phyloP scores from a whole-genome alignment of 2,888 invertebrate genomes.

The Microctonus aethiopoides region DNA sequence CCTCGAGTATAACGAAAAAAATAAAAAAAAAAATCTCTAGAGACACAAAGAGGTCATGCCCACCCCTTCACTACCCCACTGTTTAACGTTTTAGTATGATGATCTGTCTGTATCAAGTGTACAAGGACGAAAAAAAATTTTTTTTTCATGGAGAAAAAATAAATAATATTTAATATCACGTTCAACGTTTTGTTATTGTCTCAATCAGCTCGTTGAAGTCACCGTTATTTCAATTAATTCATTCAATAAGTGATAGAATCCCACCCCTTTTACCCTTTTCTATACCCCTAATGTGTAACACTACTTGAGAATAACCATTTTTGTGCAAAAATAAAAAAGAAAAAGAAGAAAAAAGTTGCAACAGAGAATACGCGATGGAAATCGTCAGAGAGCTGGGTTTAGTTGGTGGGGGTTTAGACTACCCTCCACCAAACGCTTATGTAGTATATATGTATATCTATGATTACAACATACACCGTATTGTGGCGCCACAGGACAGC shows the following conservation, averaged over 20 bases:
- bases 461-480: neutral
- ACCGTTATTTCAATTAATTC: slow-evolving; percentile 66
- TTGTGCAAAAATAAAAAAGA: neutral
- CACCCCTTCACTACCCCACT: slow-evolving; percentile 25
- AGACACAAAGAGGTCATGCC: slow-evolving; percentile 1
- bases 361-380: neutral
- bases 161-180: too few species aligned
- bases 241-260: slow-evolving; percentile 24
- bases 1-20: neutral
- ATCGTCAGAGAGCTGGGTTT: neutral
- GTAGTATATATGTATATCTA: neutral
- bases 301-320: too few species aligned
- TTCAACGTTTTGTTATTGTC: slow-evolving; percentile 54
- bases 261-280: too few species aligned
- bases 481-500: neutral
- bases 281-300: too few species aligned
- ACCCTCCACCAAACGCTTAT: neutral
- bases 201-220: slow-evolving; percentile 67
- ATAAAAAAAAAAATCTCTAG: slow-evolving; percentile 13
- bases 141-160: too few species aligned
- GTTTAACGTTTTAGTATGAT: slow-evolving; percentile 20
- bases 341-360: neutral
- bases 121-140: neutral
- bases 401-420: neutral
- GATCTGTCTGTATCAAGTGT: slow-evolving; percentile 22